Evolutionary conservation across 2,888 invertebrate genomes (phyloP), one percentile per base, ranked within the genome.

Genomic region (Eilema depressum): DNA sequence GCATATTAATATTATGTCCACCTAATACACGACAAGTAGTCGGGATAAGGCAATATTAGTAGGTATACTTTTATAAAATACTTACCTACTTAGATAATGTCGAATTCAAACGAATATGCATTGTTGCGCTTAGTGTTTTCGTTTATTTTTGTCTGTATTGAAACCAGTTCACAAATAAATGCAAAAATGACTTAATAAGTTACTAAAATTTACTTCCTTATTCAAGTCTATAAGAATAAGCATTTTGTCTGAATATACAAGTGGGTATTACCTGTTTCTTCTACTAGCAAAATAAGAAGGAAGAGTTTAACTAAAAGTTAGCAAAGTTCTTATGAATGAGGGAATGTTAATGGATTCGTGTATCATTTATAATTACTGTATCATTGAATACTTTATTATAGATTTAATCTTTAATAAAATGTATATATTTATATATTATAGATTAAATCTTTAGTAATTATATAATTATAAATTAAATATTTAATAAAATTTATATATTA

Each of bases 141-240:
- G 53, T n/a, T 53, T 53, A 53, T 53, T 53, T 47, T 53, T 53
- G n/a, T 53, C n/a, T 53, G 20, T 53, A 53, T n/a, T 53, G 53
- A 53, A 53, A 53, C 63, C 57, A 59, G 57, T 26, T 59, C 57
- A 59, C 4, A 26, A 59, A 59, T 59, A 23, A 4, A 53, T 20
- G 53, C n/a, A 53, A 53, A 8, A 53, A 53, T 53, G 53, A 53
- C 53, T 53, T 53, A n/a, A n/a, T 53, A 53, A 53, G 20, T 47
- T 47, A 20, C 53, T 53, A 20, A 5, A 47, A 53, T 1, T 47
- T 20, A 10, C 53, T 53, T 53, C 53, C 53, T 53, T n/a, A 8
- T 41, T 41, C 41, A 41, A 41, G 17, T 41, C 1, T 41, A 17
- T 47, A 47, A 47, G 12, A 47, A 53, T 53, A 0, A 8, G 8